A percentile compares a stretch with the other conserved stretches of the same genome.
These are phyloP conservation scores for Dolichoris vasculosae DNA, from an alignment of 1,140 invertebrate species.

Conservation along the genomic window DNA sequence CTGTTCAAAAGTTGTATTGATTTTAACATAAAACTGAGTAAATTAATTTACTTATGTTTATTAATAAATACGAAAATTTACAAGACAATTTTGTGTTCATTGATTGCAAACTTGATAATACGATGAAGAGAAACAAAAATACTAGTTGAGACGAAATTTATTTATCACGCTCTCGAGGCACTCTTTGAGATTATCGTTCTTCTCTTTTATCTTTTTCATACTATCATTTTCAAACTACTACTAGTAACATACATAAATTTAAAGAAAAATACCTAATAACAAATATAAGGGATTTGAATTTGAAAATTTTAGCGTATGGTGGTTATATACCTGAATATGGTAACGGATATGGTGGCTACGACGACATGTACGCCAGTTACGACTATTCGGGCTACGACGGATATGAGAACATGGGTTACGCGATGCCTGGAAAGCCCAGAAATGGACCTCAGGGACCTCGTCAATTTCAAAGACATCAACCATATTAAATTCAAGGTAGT, in stretches of 20 bases:
- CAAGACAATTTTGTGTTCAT: slow-evolving; percentile 52
- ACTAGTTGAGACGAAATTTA: background rate
- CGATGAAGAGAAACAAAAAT: background rate
- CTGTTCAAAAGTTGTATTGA: slow-evolving; percentile 45
- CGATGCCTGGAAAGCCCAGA: slow-evolving; percentile 67
- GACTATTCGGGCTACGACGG: slow-evolving; percentile 70
- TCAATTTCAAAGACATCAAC: slow-evolving; percentile 75
- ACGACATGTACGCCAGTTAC: slow-evolving; percentile 70
- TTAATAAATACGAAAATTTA: slow-evolving; percentile 54
- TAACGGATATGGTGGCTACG: slow-evolving; percentile 71
- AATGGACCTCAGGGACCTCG: slow-evolving; percentile 71
- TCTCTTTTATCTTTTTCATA: background rate
- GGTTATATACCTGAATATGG: slow-evolving; percentile 72
- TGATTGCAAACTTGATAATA: slow-evolving; percentile 44
- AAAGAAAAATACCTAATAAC: background rate
- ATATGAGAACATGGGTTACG: slow-evolving; percentile 70
- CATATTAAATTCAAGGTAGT: slow-evolving; percentile 68
- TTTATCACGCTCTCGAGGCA: no score
- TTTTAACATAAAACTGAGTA: slow-evolving; percentile 36
- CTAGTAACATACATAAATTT: background rate
- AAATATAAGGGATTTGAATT: slow-evolving; percentile 39
- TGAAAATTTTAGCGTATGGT: slow-evolving; percentile 58
- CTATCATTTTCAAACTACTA: background rate
- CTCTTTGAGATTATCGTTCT: no score
- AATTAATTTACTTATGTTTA: slow-evolving; percentile 50